Evolutionary conservation across 2,113 vertebrate genomes (phyloP), one percentile per base, ranked within the genome.

Genomic region (Ptyas mucosa): DNA sequence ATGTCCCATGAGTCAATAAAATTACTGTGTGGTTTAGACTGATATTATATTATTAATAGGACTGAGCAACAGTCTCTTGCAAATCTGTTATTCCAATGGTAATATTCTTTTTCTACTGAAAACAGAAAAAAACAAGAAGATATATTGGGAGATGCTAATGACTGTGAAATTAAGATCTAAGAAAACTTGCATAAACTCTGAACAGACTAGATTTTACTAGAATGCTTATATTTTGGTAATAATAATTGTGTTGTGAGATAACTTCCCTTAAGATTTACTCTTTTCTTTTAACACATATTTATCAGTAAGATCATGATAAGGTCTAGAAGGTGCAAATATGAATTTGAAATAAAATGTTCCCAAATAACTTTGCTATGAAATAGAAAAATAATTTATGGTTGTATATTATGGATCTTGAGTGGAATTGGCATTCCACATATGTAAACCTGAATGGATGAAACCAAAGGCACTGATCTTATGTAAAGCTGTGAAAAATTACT

Each of bases 1-100:
- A 95, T 95, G 89, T 96, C 93, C 93, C 95, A 88, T 87, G 96
- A 96, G 96, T 96, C 95, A 96, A 96, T 91, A 97, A 96, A 95
- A 96, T 95, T 96, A 94, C 94, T 96, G 93, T 95, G 92, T 95
- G 93, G 55, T 97, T 96, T 94, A 90, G 94, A 85, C 69, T 90
- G 93, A 95, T 96, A 95, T 96, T 94, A 91, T 96, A 91, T 94
- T 96, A 95, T 94, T 96, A 97, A 94, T 94, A 96, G 87, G 87
- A 94, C 69, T 94, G 61, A 95, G 92, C 92, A 94, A 93, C 88
- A 93, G 58, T 94, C 91, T 95, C 92, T 91, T 93, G 86, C 91
- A 95, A 96, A 96, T 94, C 94, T 92, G 85, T 94, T 92, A 94
- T 94, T 96, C 92, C 85, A 57, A 23, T 91, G 85, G 43, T 94